phyloP scores from a whole-genome alignment of 1,140 invertebrate species.

The Macrobrachium rosenbergii region DNA sequence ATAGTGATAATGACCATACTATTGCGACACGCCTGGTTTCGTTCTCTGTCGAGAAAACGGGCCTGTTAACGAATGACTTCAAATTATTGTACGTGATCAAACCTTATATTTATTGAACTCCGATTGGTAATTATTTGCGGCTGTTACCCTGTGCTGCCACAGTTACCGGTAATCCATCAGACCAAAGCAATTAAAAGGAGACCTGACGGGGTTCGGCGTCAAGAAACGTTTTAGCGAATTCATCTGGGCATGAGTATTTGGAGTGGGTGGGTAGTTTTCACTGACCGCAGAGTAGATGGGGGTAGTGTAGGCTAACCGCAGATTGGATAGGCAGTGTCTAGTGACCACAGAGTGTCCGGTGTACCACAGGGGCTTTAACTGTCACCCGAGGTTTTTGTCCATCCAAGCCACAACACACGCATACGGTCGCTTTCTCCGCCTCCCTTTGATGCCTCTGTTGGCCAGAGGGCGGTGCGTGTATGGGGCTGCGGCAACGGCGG shows the following conservation, averaged over 20 bases:
- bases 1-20: too few species aligned
- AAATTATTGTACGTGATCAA: too few species aligned
- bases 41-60: too few species aligned
- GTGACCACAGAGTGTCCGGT: slow-evolving; percentile 54
- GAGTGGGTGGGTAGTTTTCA: not conserved
- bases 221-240: not conserved
- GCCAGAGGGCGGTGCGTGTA: not conserved
- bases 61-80: too few species aligned
- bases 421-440: slow-evolving; percentile 17
- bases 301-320: slow-evolving; percentile 14
- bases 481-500: too few species aligned
- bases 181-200: too few species aligned
- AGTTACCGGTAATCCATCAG: too few species aligned
- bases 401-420: slow-evolving; percentile 31
- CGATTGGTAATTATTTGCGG: too few species aligned
- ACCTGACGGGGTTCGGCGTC: too few species aligned
- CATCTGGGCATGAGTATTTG: slow-evolving; percentile 3
- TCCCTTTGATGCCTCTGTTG: slow-evolving; percentile 49
- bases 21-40: too few species aligned
- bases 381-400: slow-evolving; percentile 45
- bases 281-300: slow-evolving; percentile 32
- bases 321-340: slow-evolving; percentile 15
- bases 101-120: too few species aligned
- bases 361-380: slow-evolving; percentile 39
- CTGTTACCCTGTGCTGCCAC: too few species aligned